Conservation (phyloP, 2,797 vertebrate genomes). For the Eulemur rubriventer region DNA sequence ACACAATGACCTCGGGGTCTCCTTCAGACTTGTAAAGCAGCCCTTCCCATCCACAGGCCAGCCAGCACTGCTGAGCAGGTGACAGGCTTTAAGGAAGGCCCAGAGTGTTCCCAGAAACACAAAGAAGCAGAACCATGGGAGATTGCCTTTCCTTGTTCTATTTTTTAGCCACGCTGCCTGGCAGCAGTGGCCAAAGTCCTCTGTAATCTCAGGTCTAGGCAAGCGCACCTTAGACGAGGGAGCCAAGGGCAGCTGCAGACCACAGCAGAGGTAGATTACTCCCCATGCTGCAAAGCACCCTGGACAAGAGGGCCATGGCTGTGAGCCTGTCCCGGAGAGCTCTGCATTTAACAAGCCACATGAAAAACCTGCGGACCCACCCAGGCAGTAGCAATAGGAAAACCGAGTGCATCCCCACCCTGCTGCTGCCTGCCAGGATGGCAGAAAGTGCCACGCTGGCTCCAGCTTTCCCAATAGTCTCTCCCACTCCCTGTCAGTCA, state of each 20-base stretch:
- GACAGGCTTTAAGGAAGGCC: background rate
- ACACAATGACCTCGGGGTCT: constrained; percentile 73
- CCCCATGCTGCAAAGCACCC: background rate
- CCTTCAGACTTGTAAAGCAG: constrained; percentile 72
- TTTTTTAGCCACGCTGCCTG: background rate
- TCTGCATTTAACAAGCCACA: background rate
- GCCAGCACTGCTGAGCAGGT: background rate
- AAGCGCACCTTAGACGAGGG: constrained; percentile 19
- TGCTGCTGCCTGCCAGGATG: background rate
- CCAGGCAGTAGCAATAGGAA: background rate
- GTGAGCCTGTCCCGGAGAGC: background rate
- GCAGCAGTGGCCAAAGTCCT: background rate
- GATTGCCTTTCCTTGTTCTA: background rate
- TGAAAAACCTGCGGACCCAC: background rate
- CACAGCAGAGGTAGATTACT: background rate
- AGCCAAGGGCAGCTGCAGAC: background rate
- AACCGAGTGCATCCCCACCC: background rate
- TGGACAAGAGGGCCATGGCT: background rate
- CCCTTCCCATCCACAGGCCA: constrained; percentile 29
- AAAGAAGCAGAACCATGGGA: background rate
- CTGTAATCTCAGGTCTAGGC: constrained; percentile 14
- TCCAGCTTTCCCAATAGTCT: background rate
- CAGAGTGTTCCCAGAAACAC: constrained; percentile 32
- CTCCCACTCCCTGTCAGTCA: background rate
- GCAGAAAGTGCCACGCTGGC: background rate